Base-by-base conservation (phyloP, 1,140 invertebrate species). In the Monochamus saltuarius region DNA sequence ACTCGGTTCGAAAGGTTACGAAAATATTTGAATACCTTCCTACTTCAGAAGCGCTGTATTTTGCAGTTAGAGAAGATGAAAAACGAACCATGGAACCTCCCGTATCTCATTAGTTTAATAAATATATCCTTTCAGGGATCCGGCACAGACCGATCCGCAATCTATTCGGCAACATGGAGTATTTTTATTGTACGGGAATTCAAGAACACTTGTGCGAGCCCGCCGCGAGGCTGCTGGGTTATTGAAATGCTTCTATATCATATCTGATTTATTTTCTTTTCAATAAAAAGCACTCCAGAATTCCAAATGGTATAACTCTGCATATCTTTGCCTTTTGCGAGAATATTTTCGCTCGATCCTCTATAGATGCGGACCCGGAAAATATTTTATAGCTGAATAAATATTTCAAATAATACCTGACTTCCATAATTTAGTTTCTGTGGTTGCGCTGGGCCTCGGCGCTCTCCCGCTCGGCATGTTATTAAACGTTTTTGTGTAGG, bases 181-280 rank as follows among this genome's bases (percentile, higher is more conserved):
- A 45, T 56, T 56, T 56, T 56, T 34, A 56, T 56, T 40, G 53
- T 56, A 37, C 17, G 42, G 40, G 42, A 56, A 40, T 14, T 34
- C 53, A 56, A 56, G 53, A 56, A 56, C 53, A 56, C 53, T 56
- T 56, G 40, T 34, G 42, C 19, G 17, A 19, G 43, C 22, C 10
- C 16, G 22, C 43, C 43, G 22, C 43, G 17, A 34, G 22, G 16
- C 53, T 19, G 17, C 40, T 42, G 40, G 43, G 40, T 56, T 56
- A 56, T 56, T 56, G 53, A 56, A 56, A 56, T 56, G 53, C 53
- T 42, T 56, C 53, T 56, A 56, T 56, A 56, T 45, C 53, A 45
- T 56, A 56, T 56, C 53, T 56, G 53, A 56, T 56, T 56, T 56
- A 56, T 56, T 56, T 56, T 56, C 53, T 56, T 56, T 56, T 56